Evolutionary conservation across 2,113 vertebrate genomes (phyloP), one percentile per base, ranked within the genome.

Genomic region (Ibidorhyncha struthersii): DNA sequence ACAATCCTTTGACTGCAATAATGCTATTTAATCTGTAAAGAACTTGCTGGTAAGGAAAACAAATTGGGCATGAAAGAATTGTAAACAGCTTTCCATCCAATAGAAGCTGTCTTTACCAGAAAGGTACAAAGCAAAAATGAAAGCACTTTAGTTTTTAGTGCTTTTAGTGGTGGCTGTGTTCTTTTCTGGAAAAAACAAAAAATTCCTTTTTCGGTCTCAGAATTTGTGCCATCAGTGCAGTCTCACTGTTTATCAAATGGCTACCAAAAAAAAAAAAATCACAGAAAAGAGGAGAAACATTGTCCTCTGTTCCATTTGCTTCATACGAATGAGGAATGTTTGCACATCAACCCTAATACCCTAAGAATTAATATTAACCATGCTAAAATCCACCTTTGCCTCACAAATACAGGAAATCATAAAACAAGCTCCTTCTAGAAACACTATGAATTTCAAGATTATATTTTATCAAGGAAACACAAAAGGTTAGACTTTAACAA

Each of bases 251-350:
- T 22, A 81, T 9, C 9, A 82, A 81, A 69, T 2, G 7, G 10
- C 20, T 72, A 59, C 4, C 5, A 67, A 45, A 81, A 53, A 20
- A 34, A 34, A 53, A 20, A 34, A 55, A 50, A 29, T 7, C 27
- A 30, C 10, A 76, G 13, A 30, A 7, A 56, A 52, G 23, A 69
- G 2, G 1, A 73, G 25, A 69, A 84, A 38, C 0, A 0, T 4
- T 19, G 12, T 27, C 36, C n/a, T 45, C 38, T 41, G 16, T 53
- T 77, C 20, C 27, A 26, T 40, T 32, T 62, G 27, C 27, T 61
- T 86, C 25, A 19, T 17, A n/a, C 8, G 19, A 61, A 30, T n/a
- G 22, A 71, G 16, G 4, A 41, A 26, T 18, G 30, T 59, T 90
- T 55, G 41, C 16, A 49, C 45, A 52, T 6, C 10, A 34, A 45